phyloP scores from a whole-genome alignment of 30 jellyfish, hydroid and myxozoan genomes.

The Cassiopea xamachana region DNA sequence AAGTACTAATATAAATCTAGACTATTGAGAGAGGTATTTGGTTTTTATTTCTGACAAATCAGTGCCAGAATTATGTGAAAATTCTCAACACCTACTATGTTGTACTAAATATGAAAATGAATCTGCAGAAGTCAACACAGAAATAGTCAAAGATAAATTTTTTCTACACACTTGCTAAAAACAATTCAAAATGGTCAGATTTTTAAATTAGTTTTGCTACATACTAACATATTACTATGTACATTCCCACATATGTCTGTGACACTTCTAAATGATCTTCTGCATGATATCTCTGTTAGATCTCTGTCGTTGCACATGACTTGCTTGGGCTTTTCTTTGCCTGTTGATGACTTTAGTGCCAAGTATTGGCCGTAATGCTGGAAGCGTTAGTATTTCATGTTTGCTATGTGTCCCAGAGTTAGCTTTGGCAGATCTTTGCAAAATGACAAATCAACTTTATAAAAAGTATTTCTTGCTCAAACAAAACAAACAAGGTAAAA shows the following conservation, averaged over 20 bases:
- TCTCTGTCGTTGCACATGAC: slow-evolving; percentile 68
- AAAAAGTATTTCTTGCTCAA: neutral
- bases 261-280: slow-evolving; percentile 8
- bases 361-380: slow-evolving; percentile 58
- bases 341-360: slow-evolving; percentile 53
- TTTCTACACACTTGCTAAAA: neutral
- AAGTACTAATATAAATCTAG: no score
- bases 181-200: neutral
- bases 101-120: no score
- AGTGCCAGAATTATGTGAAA: no score
- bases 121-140: neutral
- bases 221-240: neutral
- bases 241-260: neutral
- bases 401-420: slow-evolving; percentile 17
- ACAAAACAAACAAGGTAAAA: no score
- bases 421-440: slow-evolving; percentile 55
- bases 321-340: slow-evolving; percentile 72
- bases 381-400: slow-evolving; percentile 59
- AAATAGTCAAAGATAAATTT: neutral
- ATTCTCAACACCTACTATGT: no score
- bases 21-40: no score
- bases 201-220: neutral
- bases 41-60: no score
- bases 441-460: neutral
- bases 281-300: slow-evolving; percentile 56